Evolutionary conservation across 2,888 invertebrate species (phyloP).

Genomic region (Gandaritis pyraliata): DNA sequence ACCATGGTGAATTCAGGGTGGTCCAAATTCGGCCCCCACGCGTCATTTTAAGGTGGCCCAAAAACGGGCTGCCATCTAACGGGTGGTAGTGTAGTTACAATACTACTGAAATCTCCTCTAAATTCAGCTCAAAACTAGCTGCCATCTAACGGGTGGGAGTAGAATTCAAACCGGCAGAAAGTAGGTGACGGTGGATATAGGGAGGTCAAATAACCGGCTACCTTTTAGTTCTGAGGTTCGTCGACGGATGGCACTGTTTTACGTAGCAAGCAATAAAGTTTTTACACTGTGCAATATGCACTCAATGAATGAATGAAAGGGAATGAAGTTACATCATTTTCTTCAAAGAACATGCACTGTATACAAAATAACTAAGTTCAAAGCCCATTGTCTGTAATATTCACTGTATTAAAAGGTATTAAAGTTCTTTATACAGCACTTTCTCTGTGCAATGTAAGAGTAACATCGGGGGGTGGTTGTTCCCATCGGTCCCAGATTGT

Average conservation of each 20-base stretch:
- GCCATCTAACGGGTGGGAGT: not conserved
- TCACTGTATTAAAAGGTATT: too few relatives aligned
- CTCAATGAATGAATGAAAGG: too few relatives aligned
- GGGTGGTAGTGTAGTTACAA: too few relatives aligned
- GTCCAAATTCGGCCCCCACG: too few relatives aligned
- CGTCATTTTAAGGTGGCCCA: not conserved
- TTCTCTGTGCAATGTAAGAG: constrained; percentile 71
- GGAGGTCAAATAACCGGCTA: not conserved
- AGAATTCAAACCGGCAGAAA: not conserved
- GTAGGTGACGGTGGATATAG: not conserved
- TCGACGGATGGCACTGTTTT: constrained; percentile 20
- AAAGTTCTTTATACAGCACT: constrained; percentile 64
- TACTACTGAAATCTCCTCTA: too few relatives aligned
- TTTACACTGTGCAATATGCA: too few relatives aligned
- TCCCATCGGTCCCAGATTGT: constrained; percentile 68
- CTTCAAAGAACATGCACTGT: too few relatives aligned
- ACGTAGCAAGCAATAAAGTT: constrained; percentile 3
- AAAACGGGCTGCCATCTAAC: not conserved
- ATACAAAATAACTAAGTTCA: too few relatives aligned
- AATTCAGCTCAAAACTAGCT: not conserved
- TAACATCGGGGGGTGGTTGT: constrained; percentile 74
- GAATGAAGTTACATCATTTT: too few relatives aligned
- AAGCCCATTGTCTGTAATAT: too few relatives aligned
- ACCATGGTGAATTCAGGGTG: too few relatives aligned
- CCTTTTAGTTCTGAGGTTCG: not conserved